phyloP scores from a whole-genome alignment of 2,888 invertebrate species.

The Sturmia bella region DNA sequence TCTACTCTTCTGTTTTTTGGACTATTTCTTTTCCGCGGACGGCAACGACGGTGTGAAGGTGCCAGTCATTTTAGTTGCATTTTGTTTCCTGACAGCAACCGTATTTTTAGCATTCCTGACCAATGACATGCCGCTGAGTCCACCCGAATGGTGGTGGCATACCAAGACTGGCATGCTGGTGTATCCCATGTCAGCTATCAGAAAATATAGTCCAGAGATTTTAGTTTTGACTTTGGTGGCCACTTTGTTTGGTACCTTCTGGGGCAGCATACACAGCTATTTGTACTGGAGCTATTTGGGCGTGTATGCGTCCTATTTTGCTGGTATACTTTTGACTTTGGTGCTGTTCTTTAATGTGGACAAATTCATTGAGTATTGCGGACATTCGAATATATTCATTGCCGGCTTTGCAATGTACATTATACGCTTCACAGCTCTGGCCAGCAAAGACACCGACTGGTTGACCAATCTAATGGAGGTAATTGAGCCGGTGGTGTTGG shows the following conservation, averaged over 20 bases:
- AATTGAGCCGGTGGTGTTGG: slow-evolving; percentile 89
- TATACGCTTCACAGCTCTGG: slow-evolving; percentile 87
- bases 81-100: slow-evolving; percentile 85
- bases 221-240: slow-evolving; percentile 87
- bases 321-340: slow-evolving; percentile 76
- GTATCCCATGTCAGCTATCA: slow-evolving; percentile 90
- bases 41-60: slow-evolving; percentile 74
- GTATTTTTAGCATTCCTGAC: slow-evolving; percentile 83
- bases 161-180: slow-evolving; percentile 89
- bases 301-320: slow-evolving; percentile 73
- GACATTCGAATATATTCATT: slow-evolving; percentile 91
- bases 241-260: slow-evolving; percentile 88
- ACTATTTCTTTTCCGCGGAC: slow-evolving; percentile 77
- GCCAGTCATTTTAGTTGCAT: slow-evolving; percentile 78
- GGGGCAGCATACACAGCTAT: slow-evolving; percentile 91
- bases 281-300: slow-evolving; percentile 85
- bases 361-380: slow-evolving; percentile 91
- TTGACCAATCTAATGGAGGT: slow-evolving; percentile 87
- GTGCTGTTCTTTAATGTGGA: slow-evolving; percentile 86
- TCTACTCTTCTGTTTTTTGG: slow-evolving; percentile 85
- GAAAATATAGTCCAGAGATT: slow-evolving; percentile 89
- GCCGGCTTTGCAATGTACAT: slow-evolving; percentile 91
- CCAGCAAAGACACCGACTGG: slow-evolving; percentile 83
- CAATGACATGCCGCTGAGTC: slow-evolving; percentile 90
- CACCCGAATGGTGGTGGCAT: slow-evolving; percentile 95